phyloP scores from a whole-genome alignment of 2,113 vertebrate genomes.

The Casuarius casuarius region DNA sequence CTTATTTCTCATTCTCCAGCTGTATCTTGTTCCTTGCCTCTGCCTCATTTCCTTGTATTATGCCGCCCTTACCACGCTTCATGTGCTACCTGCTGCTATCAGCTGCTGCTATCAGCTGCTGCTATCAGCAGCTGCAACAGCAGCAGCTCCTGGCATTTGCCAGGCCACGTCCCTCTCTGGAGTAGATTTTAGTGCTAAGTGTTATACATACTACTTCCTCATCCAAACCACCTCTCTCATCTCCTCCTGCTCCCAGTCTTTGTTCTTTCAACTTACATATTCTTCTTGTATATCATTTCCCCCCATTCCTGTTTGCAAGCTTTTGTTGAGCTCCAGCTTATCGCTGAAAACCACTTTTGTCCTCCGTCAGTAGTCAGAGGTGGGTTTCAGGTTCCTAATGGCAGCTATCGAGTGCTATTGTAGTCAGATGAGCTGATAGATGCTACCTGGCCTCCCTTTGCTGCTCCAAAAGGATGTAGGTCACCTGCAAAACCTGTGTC shows the following conservation, averaged over 20 bases:
- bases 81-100: background rate
- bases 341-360: background rate
- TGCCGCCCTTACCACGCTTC: background rate
- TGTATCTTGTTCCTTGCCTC: background rate
- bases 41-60: background rate
- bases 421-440: background rate
- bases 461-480: background rate
- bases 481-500: background rate
- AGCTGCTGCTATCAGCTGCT: background rate
- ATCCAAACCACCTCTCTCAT: background rate
- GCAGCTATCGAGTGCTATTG: background rate
- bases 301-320: background rate
- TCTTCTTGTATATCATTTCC: background rate
- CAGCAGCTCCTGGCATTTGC: background rate
- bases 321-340: background rate
- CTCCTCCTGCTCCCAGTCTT: background rate
- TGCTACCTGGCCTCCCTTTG: background rate
- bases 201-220: background rate
- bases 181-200: background rate
- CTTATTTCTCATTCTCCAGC: background rate
- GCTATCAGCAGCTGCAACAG: background rate
- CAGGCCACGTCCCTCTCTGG: background rate
- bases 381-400: background rate
- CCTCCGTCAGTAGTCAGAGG: background rate
- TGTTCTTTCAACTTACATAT: background rate